phyloP scores from a whole-genome alignment of 2,113 vertebrate species.

The Phyllostomus discolor region DNA sequence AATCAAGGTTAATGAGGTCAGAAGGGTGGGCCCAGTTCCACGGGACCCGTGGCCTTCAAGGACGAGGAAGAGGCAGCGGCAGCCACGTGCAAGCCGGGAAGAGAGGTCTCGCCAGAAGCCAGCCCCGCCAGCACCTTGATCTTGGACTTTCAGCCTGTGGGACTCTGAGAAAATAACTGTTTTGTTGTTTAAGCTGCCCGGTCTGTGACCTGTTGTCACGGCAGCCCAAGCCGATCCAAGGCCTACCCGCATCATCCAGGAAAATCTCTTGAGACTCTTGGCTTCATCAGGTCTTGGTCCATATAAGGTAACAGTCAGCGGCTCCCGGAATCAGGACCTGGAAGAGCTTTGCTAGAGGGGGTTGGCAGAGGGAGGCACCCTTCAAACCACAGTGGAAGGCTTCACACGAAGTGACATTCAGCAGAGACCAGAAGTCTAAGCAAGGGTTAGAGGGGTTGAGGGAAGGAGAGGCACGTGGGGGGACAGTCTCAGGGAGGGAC shows the following conservation, averaged over 20 bases:
- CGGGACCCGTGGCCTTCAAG: too few species aligned
- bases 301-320: neutral
- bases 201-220: neutral
- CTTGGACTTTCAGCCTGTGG: neutral
- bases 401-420: neutral
- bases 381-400: neutral
- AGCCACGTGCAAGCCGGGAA: neutral
- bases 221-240: accelerated
- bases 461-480: neutral
- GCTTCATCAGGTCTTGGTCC: neutral
- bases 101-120: neutral
- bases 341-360: neutral
- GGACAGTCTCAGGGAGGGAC: neutral
- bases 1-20: neutral
- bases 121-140: too few species aligned
- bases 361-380: neutral
- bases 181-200: neutral
- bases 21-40: too few species aligned
- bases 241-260: neutral
- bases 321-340: neutral
- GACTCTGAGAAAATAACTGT: neutral
- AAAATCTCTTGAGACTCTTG: neutral
- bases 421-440: neutral
- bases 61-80: neutral
- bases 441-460: neutral